A percentile compares a stretch with the other conserved stretches of the same genome.
Conservation (phyloP, 1,140 invertebrate species). For the Globodera ellingtonae region DNA sequence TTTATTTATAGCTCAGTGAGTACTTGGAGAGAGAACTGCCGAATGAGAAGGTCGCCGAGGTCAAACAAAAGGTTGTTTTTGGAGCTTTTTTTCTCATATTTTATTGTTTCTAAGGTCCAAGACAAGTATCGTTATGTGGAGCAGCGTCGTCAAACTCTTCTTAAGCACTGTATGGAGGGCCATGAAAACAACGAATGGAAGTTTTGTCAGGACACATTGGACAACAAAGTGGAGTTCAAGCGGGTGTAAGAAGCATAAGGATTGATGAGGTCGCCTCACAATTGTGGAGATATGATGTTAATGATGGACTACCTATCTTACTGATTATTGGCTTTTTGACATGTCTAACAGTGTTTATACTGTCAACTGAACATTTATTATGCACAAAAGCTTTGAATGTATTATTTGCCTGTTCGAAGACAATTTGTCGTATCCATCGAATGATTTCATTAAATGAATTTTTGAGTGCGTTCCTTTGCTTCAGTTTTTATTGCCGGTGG, state of each 20-base stretch:
- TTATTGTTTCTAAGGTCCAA: slow-evolving; percentile 73
- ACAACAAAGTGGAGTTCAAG: slow-evolving; percentile 27
- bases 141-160: slow-evolving; percentile 85
- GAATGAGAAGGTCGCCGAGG: slow-evolving; percentile 78
- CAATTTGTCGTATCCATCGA: too few species aligned
- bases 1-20: slow-evolving; percentile 75
- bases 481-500: too few species aligned
- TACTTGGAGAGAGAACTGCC: slow-evolving; percentile 95
- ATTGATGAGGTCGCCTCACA: too few species aligned
- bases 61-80: slow-evolving; percentile 46
- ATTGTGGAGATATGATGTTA: too few species aligned
- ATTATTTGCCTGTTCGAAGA: too few species aligned
- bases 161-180: slow-evolving; percentile 96
- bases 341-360: too few species aligned
- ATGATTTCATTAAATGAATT: too few species aligned
- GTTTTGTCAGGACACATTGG: slow-evolving; percentile 28
- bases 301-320: too few species aligned
- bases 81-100: slow-evolving; percentile 35
- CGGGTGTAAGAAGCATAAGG: neutral
- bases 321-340: too few species aligned
- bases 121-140: slow-evolving; percentile 96
- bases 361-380: too few species aligned
- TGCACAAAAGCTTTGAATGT: too few species aligned
- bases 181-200: slow-evolving; percentile 77
- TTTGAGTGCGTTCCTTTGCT: too few species aligned